Percentiles rank a stretch among this genome's conserved stretches.
phyloP scores from a whole-genome alignment of 2,888 invertebrate genomes.

The Brachypalpus laphriformis region DNA sequence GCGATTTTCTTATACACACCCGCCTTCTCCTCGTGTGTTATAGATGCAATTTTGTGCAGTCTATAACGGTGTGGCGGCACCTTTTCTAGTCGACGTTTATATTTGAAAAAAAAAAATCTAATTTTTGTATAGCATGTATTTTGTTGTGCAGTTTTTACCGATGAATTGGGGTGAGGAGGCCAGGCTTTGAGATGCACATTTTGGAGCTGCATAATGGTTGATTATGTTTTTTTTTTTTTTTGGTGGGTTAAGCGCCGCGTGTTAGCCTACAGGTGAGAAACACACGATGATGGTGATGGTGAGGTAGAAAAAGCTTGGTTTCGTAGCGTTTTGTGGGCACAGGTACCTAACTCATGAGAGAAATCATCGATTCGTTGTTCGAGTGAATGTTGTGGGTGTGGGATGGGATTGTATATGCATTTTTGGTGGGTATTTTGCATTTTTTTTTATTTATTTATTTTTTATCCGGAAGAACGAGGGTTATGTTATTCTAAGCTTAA shows the following conservation, averaged over 20 bases:
- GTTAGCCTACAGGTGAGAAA: constrained; percentile 74
- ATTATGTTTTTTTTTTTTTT: background rate
- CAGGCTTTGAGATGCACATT: constrained; percentile 68
- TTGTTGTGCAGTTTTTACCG: constrained; percentile 40
- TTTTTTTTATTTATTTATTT: background rate
- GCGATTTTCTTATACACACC: constrained; percentile 15
- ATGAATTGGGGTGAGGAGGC: constrained; percentile 74
- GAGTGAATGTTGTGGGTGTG: constrained; percentile 64
- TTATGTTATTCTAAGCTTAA: background rate
- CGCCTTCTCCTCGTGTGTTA: background rate
- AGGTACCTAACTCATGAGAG: constrained; percentile 36
- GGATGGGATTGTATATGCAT: constrained; percentile 35
- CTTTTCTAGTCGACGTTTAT: constrained; percentile 61
- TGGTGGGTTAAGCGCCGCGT: constrained; percentile 69
- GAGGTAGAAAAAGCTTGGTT: constrained; percentile 37
- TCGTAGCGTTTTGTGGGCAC: background rate
- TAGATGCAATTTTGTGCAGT: constrained; percentile 7
- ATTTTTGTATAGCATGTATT: constrained; percentile 42
- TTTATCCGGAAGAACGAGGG: constrained; percentile 57
- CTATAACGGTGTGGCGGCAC: constrained; percentile 68
- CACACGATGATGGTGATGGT: constrained; percentile 38
- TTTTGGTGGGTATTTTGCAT: constrained; percentile 53
- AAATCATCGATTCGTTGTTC: constrained; percentile 44
- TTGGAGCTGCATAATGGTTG: constrained; percentile 42
- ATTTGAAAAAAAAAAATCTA: constrained; percentile 20